Evolutionary conservation across 2,888 invertebrate species (phyloP), one percentile per base, ranked within the genome.

Genomic region (Celastrina argiolus): DNA sequence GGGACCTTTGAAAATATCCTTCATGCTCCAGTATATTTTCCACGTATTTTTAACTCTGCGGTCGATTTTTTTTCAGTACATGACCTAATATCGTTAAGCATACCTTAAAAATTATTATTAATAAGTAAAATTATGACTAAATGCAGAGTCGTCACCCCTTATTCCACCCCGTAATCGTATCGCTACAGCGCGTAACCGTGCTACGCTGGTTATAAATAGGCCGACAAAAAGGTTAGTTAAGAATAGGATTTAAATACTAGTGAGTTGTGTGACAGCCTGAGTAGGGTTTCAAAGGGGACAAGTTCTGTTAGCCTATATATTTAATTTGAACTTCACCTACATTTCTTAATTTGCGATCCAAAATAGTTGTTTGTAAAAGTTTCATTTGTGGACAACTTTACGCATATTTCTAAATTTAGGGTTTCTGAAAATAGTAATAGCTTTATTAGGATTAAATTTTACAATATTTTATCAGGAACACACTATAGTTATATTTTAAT

Each of bases 151-250:
- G 39, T 22, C 22, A 39, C 2, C 61, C 39, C 61, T 61, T 12
- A 61, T 39, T 36, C 10, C 22, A 34, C 18, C 61, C 36, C 61
- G 14, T 61, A 36, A 22, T 39, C 12, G 22, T 61, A 61, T 22
- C 61, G 22, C 22, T 39, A 36, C 34, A 36, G 59, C 59, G 59
- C 36, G 59, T 59, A 61, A 36, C 61, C 58, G 16, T 18, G 36
- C 36, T 61, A 61, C 61, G 36, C 61, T 18, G 31, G 31, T 61
- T 36, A 36, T 61, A 61, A 61, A 22, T 36, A 61, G 28, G 34
- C 36, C 18, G 18, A 36, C 34, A 36, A 61, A 61, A 36, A 39
- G 61, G 36, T 61, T 61, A 14, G 36, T 14, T 61, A 61, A 22
- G 39, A 14, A 22, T 14, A 22, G 39, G 39, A 59, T 34, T 51